Evolutionary conservation across 2,797 vertebrate genomes (phyloP), one percentile per base, ranked within the genome.

Genomic region (Geotrypetes seraphini): DNA sequence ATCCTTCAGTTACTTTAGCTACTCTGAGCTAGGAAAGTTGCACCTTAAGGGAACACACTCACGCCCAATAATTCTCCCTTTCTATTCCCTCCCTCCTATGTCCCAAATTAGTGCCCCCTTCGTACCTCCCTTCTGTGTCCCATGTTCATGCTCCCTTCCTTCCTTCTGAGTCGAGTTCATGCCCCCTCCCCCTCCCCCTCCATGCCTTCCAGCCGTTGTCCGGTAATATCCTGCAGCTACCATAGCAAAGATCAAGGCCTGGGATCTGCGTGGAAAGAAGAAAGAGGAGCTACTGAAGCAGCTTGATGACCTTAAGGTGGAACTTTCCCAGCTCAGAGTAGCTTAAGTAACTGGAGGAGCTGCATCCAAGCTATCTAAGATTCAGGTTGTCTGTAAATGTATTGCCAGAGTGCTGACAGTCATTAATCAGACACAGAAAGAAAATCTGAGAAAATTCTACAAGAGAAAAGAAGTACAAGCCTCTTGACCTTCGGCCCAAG

Each of bases 391-490:
- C 33, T 91, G 95, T 4, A 98, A 99, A 46, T 98, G 96, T 46
- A 97, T 99, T 1, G 96, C 96, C 67, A 81, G 95, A 45, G 96
- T 99, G 20, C 60, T 98, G 34, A 99, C 95, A 3, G 96, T 99
- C 22, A 97, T 99, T 75, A 99, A 98, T 63, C 96, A 99, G 83
- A 99, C 95, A 10, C 96, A 99, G 73, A 99, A 98, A 36, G 95
- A 99, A 75, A 97, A 99, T 53, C 66, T 99, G 66, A 86, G 95
- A 67, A 99, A 99, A 47, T 98, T 97, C 56, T 99, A 98, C 66
- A 99, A 97, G 83, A 96, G 93, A 93, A 22, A 98, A 97, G 65
- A 99, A 99, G 67, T 99, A 97, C 68, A 99, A 99, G 66, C 96
- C 96, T 19, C 70, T 98, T 22, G 95, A 99, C 22, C 78, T 99